A percentile compares a stretch with the other conserved stretches of the same genome.
Evolutionary conservation across 1,140 invertebrate genomes (phyloP).

Genomic region (Wiebesia pumilae): DNA sequence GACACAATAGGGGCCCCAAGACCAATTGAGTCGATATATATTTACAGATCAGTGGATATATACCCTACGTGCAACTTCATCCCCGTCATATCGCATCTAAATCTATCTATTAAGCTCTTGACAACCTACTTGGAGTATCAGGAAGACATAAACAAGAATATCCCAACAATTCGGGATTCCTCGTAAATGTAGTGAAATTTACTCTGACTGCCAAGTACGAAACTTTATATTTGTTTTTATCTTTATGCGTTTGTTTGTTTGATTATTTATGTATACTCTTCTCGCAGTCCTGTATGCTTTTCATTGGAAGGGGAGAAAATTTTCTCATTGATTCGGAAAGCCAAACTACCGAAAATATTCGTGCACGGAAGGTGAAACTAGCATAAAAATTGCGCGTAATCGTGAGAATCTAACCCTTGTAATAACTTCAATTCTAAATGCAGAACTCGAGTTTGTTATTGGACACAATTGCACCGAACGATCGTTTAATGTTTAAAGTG

Average conservation of each 20-base stretch:
- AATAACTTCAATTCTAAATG: too few species aligned
- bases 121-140: conserved; percentile 51
- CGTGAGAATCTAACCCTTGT: too few species aligned
- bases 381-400: too few species aligned
- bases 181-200: conserved; percentile 51
- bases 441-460: too few species aligned
- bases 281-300: neutral
- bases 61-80: conserved; percentile 27
- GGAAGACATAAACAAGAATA: conserved; percentile 53
- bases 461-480: too few species aligned
- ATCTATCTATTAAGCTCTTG: conserved; percentile 56
- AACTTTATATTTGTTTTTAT: conserved; percentile 49
- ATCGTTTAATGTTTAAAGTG: too few species aligned
- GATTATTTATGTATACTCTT: conserved; percentile 26
- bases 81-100: conserved; percentile 63
- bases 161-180: conserved; percentile 2
- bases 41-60: conserved; percentile 51
- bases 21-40: conserved; percentile 61
- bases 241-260: conserved; percentile 48
- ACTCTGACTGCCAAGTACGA: conserved; percentile 35
- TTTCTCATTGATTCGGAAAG: too few species aligned
- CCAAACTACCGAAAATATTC: too few species aligned
- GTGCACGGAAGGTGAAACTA: too few species aligned
- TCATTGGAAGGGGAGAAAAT: neutral
- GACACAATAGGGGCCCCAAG: conserved; percentile 58